Percentiles rank a stretch among this genome's conserved stretches.
Evolutionary conservation across 1,140 invertebrate species (phyloP).

Genomic region (Drosophila malerkotliana): DNA sequence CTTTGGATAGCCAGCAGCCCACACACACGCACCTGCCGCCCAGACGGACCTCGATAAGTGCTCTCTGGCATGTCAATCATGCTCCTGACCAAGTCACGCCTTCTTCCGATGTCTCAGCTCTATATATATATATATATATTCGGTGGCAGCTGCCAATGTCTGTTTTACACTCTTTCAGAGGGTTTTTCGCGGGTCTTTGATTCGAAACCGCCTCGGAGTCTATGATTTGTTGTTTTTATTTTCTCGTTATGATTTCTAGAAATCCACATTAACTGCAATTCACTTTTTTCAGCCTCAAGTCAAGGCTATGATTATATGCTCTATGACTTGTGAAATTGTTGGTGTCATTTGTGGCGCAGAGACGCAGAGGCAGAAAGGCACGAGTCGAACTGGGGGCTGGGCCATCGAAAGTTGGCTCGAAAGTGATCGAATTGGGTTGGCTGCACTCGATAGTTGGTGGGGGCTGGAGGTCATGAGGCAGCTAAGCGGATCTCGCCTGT

Average conservation of each 20-base stretch:
- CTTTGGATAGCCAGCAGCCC: slow-evolving; percentile 26
- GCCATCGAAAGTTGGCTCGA: slow-evolving; percentile 39
- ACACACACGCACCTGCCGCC: slow-evolving; percentile 21
- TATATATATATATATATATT: slow-evolving; percentile 8
- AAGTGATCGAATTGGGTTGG: slow-evolving; percentile 39
- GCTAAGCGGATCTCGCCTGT: slow-evolving; percentile 15
- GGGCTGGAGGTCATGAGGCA: slow-evolving; percentile 11
- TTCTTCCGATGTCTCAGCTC: slow-evolving; percentile 26
- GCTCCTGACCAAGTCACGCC: slow-evolving; percentile 52
- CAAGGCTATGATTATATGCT: slow-evolving; percentile 72
- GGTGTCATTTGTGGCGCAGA: slow-evolving; percentile 57
- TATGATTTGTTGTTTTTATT: slow-evolving; percentile 10
- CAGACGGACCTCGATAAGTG: slow-evolving; percentile 34
- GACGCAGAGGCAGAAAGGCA: slow-evolving; percentile 41
- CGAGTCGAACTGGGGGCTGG: slow-evolving; percentile 55
- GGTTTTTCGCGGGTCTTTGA: slow-evolving; percentile 46
- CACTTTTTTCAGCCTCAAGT: slow-evolving; percentile 54
- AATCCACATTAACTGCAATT: slow-evolving; percentile 76
- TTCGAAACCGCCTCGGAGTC: slow-evolving; percentile 31
- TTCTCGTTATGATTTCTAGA: slow-evolving; percentile 58
- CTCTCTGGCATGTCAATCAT: slow-evolving; percentile 36
- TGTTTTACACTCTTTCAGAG: slow-evolving; percentile 51
- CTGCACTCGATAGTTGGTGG: slow-evolving; percentile 7
- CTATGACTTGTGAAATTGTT: slow-evolving; percentile 79
- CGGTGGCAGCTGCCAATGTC: slow-evolving; percentile 51